Conservation (phyloP, 2,113 vertebrate species). For the Arenaria interpres region DNA sequence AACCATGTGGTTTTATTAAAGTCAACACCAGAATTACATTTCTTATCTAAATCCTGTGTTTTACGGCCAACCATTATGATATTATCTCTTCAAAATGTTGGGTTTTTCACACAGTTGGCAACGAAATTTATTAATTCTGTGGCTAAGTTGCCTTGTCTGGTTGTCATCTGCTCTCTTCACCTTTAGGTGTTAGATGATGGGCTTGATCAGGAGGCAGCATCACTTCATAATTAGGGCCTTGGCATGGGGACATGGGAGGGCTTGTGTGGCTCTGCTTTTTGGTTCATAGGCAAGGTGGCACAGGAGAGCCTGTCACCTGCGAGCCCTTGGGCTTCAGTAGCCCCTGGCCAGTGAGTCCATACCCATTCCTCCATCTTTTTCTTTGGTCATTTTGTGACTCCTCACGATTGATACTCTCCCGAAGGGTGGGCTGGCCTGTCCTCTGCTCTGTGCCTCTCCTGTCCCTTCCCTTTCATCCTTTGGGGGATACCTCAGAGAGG, state of each 20-base stretch:
- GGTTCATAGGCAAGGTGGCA: neutral
- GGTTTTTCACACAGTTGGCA: neutral
- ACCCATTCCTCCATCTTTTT: neutral
- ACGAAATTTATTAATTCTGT: neutral
- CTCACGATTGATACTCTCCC: rapidly evolving
- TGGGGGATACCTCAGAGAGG: neutral
- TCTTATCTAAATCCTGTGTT: neutral
- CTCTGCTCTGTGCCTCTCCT: neutral
- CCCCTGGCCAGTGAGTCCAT: neutral
- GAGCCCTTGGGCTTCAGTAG: neutral
- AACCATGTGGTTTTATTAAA: too few relatives aligned
- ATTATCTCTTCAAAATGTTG: neutral
- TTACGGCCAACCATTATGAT: neutral
- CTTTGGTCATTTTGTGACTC: neutral
- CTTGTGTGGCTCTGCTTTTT: neutral
- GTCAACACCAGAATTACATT: neutral
- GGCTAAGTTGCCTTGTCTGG: neutral
- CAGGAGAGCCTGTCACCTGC: neutral
- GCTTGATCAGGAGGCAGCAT: neutral
- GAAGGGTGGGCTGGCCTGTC: neutral
- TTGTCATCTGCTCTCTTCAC: neutral
- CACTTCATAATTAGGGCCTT: neutral
- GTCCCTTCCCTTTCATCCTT: neutral
- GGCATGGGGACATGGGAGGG: rapidly evolving
- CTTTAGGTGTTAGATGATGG: neutral